Evolutionary conservation across 1,140 invertebrate genomes (phyloP).

Genomic region (Mesaphorura yosii): DNA sequence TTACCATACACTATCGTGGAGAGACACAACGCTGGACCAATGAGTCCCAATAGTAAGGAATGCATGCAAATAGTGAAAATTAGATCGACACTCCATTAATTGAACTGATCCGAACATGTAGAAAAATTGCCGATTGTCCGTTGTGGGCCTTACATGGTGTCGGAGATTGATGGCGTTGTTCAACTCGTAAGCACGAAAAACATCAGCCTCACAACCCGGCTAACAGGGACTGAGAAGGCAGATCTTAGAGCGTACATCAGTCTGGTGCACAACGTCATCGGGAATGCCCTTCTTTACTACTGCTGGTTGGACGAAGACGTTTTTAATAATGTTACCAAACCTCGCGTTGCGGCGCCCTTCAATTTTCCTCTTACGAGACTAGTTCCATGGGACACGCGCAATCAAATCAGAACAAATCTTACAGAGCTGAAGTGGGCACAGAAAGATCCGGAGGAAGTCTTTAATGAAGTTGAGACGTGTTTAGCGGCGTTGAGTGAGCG

Average conservation of each 20-base stretch:
- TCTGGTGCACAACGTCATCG: constrained; percentile 70
- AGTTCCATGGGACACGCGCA: constrained; percentile 21
- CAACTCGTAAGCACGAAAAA: constrained; percentile 77
- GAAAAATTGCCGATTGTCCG: constrained; percentile 81
- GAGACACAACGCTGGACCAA: constrained; percentile 81
- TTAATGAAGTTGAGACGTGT: constrained; percentile 53
- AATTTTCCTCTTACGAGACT: constrained; percentile 73
- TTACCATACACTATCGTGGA: constrained; percentile 66
- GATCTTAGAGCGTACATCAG: constrained; percentile 90
- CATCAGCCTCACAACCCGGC: constrained; percentile 53
- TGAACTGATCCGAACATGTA: constrained; percentile 31
- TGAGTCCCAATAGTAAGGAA: constrained; percentile 71
- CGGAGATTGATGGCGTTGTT: constrained; percentile 83
- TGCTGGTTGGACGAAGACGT: constrained; percentile 72
- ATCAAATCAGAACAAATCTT: constrained; percentile 15
- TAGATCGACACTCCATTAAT: background rate
- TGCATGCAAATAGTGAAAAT: background rate
- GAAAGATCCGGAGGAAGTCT: constrained; percentile 20
- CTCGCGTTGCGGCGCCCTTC: constrained; percentile 74
- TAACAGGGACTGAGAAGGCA: constrained; percentile 64
- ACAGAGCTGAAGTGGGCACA: constrained; percentile 22
- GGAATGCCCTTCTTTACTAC: constrained; percentile 73
- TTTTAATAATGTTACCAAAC: constrained; percentile 66
- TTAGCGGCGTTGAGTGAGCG: constrained; percentile 72
- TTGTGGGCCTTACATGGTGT: constrained; percentile 71